phyloP scores from a whole-genome alignment of 2,797 vertebrate genomes.

The Melanotaenia maccullochi region DNA sequence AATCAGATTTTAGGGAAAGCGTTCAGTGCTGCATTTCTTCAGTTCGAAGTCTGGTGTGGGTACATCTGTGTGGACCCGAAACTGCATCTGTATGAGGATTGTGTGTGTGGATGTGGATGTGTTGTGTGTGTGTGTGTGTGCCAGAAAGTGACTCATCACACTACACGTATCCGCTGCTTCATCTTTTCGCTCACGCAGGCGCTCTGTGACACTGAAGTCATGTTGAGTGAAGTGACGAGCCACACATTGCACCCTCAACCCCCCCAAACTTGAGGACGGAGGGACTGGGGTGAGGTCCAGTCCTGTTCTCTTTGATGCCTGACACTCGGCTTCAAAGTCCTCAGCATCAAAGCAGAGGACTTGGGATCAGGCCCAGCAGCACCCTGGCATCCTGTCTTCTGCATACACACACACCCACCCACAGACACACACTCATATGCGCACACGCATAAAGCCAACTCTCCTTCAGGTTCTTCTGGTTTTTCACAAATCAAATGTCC shows the following conservation, averaged over 20 bases:
- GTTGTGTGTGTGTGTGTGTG: not conserved
- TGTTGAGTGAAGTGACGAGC: slow-evolving; percentile 20
- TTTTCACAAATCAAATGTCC: slow-evolving; percentile 21
- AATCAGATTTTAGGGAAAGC: slow-evolving; percentile 74
- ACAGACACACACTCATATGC: slow-evolving; percentile 1
- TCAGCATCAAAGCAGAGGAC: slow-evolving; percentile 56
- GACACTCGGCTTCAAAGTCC: slow-evolving; percentile 60
- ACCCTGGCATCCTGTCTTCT: slow-evolving; percentile 28
- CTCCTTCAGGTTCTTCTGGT: slow-evolving; percentile 15
- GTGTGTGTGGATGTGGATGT: slow-evolving; percentile 11
- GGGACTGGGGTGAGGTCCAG: slow-evolving; percentile 33
- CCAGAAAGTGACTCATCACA: slow-evolving; percentile 63
- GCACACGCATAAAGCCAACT: not conserved
- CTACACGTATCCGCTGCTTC: slow-evolving; percentile 29
- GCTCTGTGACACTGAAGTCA: slow-evolving; percentile 28
- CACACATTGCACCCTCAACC: slow-evolving; percentile 1
- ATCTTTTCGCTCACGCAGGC: not conserved
- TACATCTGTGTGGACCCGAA: slow-evolving; percentile 27
- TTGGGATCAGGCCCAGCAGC: slow-evolving; percentile 53
- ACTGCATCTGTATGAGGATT: slow-evolving; percentile 11
- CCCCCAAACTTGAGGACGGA: not conserved
- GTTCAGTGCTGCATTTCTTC: slow-evolving; percentile 62
- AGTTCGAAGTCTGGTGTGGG: slow-evolving; percentile 38
- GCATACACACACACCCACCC: not conserved
- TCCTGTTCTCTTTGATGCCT: slow-evolving; percentile 57